Base-by-base conservation (phyloP, 2,797 vertebrate genomes). In the Basileuterus tristriatus region DNA sequence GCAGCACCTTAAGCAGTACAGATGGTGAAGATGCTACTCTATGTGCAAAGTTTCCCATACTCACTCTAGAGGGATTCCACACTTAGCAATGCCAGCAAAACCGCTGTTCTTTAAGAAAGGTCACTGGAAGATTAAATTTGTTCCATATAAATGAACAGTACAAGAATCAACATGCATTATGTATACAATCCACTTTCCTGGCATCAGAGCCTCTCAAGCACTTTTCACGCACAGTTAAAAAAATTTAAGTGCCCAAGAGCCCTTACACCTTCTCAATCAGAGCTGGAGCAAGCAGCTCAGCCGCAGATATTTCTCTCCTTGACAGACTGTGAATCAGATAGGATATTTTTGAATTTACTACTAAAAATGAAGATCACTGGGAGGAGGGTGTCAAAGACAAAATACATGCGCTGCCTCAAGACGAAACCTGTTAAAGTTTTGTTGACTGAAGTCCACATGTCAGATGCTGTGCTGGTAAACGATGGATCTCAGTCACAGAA, bases 61-160 rank as follows among this genome's bases (percentile, higher is more conserved):
- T 83, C 87, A 68, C 36, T 93, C 87, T 71, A 67, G 49, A 85
- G 60, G 49, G 87, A 95, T 65, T 86, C 50, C 53, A 59, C 27
- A 84, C n/a, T 58, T 26, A 92, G 80, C 79, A 91, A 71, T 41
- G 77, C 93, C 92, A 96, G 89, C 75, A 93, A 87, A 50, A 67
- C 60, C 67, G 85, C 56, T 4, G 43, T 50, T 94, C 72, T 91
- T 83, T 83, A 94, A 76, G 83, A 96, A 96, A 92, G 91, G 95
- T 94, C 94, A 91, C 44, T 86, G 83, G 85, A 95, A 97, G 91
- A 94, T 95, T 83, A 91, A 94, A 97, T 96, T 82, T 92, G 77
- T 96, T 96, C 82, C 81, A 80, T 62, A 92, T 84, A 89, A 86
- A 90, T 83, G 95, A 96, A 90, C 62, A 46, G 49, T 81, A 94